These are phyloP conservation scores for Lonchura striata DNA, from an alignment of 2,113 vertebrate species.

Conservation along the genomic window DNA sequence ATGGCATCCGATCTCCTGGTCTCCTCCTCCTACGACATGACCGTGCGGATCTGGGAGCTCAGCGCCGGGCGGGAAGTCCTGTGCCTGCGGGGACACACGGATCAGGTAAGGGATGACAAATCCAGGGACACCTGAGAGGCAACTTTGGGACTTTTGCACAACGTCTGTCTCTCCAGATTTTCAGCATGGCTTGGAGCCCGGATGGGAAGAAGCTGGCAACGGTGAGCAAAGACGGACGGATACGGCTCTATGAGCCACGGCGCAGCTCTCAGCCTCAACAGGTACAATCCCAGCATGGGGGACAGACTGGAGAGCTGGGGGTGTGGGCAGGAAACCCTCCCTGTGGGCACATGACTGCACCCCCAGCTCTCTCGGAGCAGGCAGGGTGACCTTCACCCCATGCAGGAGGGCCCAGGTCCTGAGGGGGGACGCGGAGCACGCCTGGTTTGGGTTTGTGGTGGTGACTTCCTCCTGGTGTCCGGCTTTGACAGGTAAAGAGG, in stretches of 20 bases:
- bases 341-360: accelerated
- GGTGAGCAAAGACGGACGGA: constrained; percentile 85
- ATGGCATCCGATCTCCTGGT: constrained; percentile 83
- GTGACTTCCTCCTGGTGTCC: constrained; percentile 85
- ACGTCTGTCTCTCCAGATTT: constrained; percentile 76
- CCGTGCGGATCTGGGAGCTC: constrained; percentile 87
- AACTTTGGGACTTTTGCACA: not conserved
- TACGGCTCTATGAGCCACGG: constrained; percentile 89
- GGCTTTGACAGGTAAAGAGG: constrained; percentile 86
- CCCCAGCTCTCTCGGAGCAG: not conserved
- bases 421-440: constrained; percentile 90
- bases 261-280: constrained; percentile 75
- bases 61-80: constrained; percentile 69
- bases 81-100: constrained; percentile 83
- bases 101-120: constrained; percentile 80
- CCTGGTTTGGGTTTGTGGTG: constrained; percentile 87
- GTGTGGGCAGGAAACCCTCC: not conserved
- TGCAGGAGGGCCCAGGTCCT: constrained; percentile 88
- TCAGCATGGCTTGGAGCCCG: constrained; percentile 90
- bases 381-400: not conserved
- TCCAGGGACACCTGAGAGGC: accelerated
- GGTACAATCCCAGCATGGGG: constrained; percentile 62
- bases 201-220: constrained; percentile 88
- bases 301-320: not conserved
- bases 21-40: constrained; percentile 93